These are phyloP conservation scores for Aporophyla lueneburgensis DNA, from an alignment of 2,888 invertebrate genomes.

Conservation along the genomic window DNA sequence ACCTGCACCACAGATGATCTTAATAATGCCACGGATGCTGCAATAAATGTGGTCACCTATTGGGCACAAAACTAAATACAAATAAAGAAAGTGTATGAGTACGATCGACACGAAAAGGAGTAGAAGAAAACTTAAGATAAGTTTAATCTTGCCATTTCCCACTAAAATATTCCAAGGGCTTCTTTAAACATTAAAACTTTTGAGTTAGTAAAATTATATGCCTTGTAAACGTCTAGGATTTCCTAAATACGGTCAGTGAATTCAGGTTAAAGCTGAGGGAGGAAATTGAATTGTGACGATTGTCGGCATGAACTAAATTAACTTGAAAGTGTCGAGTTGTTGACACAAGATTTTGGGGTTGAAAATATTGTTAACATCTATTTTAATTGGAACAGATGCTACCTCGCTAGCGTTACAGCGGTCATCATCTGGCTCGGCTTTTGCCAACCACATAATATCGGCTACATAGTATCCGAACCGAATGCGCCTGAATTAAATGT, in stretches of 20 bases:
- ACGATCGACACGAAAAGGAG: too few relatives aligned
- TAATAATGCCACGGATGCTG: too few relatives aligned
- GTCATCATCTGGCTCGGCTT: neutral
- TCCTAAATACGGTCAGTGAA: constrained; percentile 1
- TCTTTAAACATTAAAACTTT: neutral
- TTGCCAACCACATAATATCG: neutral
- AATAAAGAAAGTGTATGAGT: too few relatives aligned
- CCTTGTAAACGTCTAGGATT: neutral
- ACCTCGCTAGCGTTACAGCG: neutral
- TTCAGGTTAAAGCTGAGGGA: constrained; percentile 18
- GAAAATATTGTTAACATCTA: neutral
- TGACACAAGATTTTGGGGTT: neutral
- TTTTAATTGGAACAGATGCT: neutral
- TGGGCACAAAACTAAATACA: too few relatives aligned
- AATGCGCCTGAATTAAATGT: neutral
- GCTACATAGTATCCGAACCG: too few relatives aligned
- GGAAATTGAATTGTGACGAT: constrained; percentile 21
- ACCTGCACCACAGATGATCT: too few relatives aligned
- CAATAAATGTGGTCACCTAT: too few relatives aligned
- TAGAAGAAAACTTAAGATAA: neutral
- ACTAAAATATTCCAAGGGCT: neutral
- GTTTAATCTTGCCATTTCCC: too few relatives aligned
- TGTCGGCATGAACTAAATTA: constrained; percentile 38
- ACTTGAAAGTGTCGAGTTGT: neutral
- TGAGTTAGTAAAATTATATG: neutral